phyloP scores from a whole-genome alignment of 1,140 invertebrate species.

The Drosophila elegans region DNA sequence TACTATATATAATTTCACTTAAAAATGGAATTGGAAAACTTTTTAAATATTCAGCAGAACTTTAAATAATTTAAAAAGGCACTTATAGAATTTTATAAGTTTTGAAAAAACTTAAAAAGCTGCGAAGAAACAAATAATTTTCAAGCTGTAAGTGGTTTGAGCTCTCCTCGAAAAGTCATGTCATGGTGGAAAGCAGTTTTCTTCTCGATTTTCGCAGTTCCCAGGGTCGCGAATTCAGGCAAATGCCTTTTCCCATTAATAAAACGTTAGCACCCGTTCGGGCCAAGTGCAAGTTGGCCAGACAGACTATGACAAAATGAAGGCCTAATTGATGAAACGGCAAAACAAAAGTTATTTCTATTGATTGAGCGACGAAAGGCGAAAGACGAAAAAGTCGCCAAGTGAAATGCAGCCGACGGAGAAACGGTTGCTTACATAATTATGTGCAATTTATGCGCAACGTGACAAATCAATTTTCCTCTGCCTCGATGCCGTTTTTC shows the following conservation, averaged over 20 bases:
- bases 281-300: conserved; percentile 16
- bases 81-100: background rate
- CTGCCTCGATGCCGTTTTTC: conserved; percentile 40
- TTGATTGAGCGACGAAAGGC: conserved; percentile 36
- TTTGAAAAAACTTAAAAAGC: background rate
- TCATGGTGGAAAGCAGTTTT: conserved; percentile 19
- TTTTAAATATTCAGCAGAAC: no score
- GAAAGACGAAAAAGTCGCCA: conserved; percentile 21
- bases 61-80: no score
- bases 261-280: conserved; percentile 71
- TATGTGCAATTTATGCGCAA: conserved; percentile 83
- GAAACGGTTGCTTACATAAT: conserved; percentile 60
- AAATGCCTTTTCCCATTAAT: conserved; percentile 64
- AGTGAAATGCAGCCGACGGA: conserved; percentile 56
- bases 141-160: background rate
- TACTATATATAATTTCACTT: no score
- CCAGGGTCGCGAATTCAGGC: conserved; percentile 24
- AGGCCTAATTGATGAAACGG: conserved; percentile 81
- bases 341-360: conserved; percentile 64
- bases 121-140: background rate
- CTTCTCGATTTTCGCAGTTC: conserved; percentile 15
- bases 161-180: background rate
- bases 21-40: no score
- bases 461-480: conserved; percentile 83
- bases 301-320: conserved; percentile 65